A percentile compares a stretch with the other conserved stretches of the same genome.
Conservation (phyloP, 2,888 invertebrate species). For the Mesorhabditis belari region DNA sequence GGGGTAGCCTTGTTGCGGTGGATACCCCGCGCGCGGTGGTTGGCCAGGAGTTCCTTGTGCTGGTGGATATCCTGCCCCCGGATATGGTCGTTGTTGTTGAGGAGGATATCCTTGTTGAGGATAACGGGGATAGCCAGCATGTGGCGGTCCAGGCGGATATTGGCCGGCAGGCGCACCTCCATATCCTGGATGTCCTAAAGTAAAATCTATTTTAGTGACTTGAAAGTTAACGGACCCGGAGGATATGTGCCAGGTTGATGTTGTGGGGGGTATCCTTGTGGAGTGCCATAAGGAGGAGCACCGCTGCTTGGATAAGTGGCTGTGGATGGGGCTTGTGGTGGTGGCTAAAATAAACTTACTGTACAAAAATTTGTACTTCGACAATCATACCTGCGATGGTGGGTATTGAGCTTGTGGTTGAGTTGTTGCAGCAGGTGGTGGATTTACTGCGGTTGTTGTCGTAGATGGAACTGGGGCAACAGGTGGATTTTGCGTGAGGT, state of each 20-base stretch:
- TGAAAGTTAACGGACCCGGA: neutral
- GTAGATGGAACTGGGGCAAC: too few relatives aligned
- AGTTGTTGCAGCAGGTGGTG: conserved; percentile 14
- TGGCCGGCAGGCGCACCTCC: neutral
- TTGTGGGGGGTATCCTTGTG: conserved; percentile 2
- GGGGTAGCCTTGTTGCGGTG: conserved; percentile 12
- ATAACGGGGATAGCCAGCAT: conserved; percentile 3
- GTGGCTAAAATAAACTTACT: neutral
- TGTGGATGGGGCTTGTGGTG: conserved; percentile 8
- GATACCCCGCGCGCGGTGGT: conserved; percentile 9
- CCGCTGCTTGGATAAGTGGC: neutral
- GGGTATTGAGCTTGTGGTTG: conserved; percentile 5
- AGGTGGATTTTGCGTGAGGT: neutral
- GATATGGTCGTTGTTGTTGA: conserved; percentile 10
- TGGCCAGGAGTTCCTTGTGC: conserved; percentile 11
- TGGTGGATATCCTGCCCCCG: conserved; percentile 15
- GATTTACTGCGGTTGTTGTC: too few relatives aligned
- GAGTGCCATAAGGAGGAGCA: conserved; percentile 6
- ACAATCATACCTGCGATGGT: conserved; percentile 1
- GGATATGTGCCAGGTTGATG: conserved; percentile 3
- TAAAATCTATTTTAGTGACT: too few relatives aligned
- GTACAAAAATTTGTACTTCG: too few relatives aligned
- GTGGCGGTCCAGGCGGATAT: neutral
- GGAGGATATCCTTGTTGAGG: conserved; percentile 18
- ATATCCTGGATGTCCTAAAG: neutral